Evolutionary conservation across 2,797 vertebrate species (phyloP).

Genomic region (Argya squamiceps): DNA sequence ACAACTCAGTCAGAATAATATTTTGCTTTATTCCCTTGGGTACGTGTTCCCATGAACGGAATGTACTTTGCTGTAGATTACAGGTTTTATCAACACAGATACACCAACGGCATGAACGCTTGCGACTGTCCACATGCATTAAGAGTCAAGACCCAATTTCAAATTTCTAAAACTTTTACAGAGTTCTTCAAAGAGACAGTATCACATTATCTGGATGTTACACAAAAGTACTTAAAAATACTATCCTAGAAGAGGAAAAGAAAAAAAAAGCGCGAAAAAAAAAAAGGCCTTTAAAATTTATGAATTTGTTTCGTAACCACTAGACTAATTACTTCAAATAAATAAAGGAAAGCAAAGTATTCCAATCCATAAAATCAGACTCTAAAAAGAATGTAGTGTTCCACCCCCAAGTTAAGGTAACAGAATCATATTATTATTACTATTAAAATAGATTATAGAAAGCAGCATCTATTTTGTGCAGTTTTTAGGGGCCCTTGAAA

Average conservation of each 20-base stretch:
- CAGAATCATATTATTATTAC: slow-evolving; percentile 83
- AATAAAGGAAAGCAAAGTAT: slow-evolving; percentile 83
- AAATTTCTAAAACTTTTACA: slow-evolving; percentile 91
- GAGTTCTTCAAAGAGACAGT: slow-evolving; percentile 97
- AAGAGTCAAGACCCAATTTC: slow-evolving; percentile 93
- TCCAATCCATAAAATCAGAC: slow-evolving; percentile 82
- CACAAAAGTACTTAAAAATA: slow-evolving; percentile 78
- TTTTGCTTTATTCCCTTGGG: slow-evolving; percentile 83
- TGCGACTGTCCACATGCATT: slow-evolving; percentile 98
- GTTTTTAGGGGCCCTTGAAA: slow-evolving; percentile 86
- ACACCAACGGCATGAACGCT: slow-evolving; percentile 92
- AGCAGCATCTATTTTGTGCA: slow-evolving; percentile 89
- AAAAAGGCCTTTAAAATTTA: slow-evolving; percentile 79
- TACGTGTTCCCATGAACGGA: slow-evolving; percentile 88
- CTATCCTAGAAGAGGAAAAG: slow-evolving; percentile 72
- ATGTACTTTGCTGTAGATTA: slow-evolving; percentile 90
- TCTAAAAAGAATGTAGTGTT: slow-evolving; percentile 85
- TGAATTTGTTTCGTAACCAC: slow-evolving; percentile 76
- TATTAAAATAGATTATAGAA: slow-evolving; percentile 89
- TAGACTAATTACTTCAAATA: slow-evolving; percentile 84
- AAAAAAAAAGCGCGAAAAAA: slow-evolving; percentile 57
- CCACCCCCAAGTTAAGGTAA: slow-evolving; percentile 81
- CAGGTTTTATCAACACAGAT: slow-evolving; percentile 88
- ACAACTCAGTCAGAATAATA: slow-evolving; percentile 82
- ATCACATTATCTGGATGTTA: slow-evolving; percentile 83